These are phyloP conservation scores for Drosophila robusta DNA, from an alignment of 2,888 invertebrate species.

Conservation along the genomic window DNA sequence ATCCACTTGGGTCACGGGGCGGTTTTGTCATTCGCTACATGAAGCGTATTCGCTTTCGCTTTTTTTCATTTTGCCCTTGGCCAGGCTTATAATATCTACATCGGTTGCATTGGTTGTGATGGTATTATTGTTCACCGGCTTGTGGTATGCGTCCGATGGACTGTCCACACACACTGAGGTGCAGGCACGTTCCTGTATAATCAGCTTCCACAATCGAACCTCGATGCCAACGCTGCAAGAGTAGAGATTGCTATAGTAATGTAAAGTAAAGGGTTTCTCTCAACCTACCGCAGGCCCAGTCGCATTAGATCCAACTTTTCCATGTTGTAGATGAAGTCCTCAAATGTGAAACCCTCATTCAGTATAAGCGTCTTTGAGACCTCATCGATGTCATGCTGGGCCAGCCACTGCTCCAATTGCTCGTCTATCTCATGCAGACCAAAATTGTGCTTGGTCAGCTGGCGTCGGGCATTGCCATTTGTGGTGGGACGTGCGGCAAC, in stretches of 20 bases:
- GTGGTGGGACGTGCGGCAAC: conserved; percentile 19
- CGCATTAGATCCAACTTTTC: conserved; percentile 93
- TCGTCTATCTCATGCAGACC: conserved; percentile 85
- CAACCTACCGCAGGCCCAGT: conserved; percentile 90
- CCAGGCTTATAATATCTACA: conserved; percentile 42
- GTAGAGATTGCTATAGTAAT: background rate
- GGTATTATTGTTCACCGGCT: conserved; percentile 65
- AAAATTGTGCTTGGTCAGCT: conserved; percentile 71
- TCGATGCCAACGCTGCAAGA: conserved; percentile 88
- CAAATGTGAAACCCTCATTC: conserved; percentile 91
- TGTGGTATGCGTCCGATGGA: conserved; percentile 49
- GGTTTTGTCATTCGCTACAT: conserved; percentile 79
- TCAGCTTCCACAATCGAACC: conserved; percentile 93
- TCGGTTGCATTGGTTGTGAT: conserved; percentile 55
- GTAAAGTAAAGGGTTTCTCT: background rate
- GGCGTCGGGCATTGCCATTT: conserved; percentile 57
- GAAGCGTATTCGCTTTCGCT: conserved; percentile 84
- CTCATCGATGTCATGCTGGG: conserved; percentile 89
- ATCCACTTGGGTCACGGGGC: conserved; percentile 28
- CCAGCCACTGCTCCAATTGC: conserved; percentile 90
- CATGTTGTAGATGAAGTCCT: conserved; percentile 92
- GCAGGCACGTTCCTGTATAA: conserved; percentile 85
- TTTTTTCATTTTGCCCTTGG: conserved; percentile 65
- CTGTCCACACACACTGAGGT: conserved; percentile 62
- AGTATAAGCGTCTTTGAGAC: conserved; percentile 89